Evolutionary conservation across 2,797 vertebrate species (phyloP), one percentile per base, ranked within the genome.

Genomic region (Sebastes taczanowskii): DNA sequence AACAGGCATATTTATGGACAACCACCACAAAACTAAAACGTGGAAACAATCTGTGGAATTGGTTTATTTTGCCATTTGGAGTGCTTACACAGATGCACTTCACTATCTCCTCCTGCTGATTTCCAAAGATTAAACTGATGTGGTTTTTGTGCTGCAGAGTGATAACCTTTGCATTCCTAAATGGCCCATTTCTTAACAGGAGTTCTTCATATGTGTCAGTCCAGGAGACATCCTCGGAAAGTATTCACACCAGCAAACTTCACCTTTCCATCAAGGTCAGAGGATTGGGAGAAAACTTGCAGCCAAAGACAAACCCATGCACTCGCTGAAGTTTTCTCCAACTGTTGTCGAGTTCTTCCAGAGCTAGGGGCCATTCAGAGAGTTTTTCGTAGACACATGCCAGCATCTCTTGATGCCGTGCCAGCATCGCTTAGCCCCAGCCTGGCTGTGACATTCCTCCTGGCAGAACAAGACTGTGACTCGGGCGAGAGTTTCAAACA

Each of bases 401-500:
- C 87, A 84, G 68, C 68, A 23, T 77, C 71, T 85, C 83, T 80
- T 82, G 90, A 88, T 84, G 87, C 42, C 2, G 29, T 83, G 90
- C 90, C 88, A 90, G 84, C 80, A 14, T 65, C 14, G 56, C 86
- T 90, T 76, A 79, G 84, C 67, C 82, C 46, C 75, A 56, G 76
- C 78, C 79, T 49, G 88, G 73, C 82, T 74, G 73, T 88, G 89
- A 92, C 90, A 79, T 91, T 88, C 89, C 91, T 91, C 71, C 85
- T 85, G 86, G 90, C 89, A 75, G 32, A 83, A 68, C 76, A 6
- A 55, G 66, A 61, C 80, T 64, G 75, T 7, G 89, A 90, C 89
- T 78, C 59, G 60, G 87, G 80, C 80, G 32, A 81, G 77, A 86
- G 66, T 86, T 85, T 86, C 81, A 82, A 88, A 86, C 67, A 78